These are phyloP conservation scores for Xylota segnis DNA, from an alignment of 2,888 invertebrate genomes.

Conservation along the genomic window DNA sequence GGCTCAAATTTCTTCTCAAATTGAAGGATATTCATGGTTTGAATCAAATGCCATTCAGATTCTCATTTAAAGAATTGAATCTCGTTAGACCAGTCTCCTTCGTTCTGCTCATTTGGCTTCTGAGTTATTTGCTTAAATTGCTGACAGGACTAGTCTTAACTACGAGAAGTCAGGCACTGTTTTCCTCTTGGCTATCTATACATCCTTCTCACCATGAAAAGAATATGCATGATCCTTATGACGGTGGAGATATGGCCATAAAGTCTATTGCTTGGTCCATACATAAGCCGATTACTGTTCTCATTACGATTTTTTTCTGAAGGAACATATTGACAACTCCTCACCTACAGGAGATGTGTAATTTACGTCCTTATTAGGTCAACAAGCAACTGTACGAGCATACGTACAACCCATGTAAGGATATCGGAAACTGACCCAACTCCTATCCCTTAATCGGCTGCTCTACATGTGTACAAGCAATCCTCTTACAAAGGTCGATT, in stretches of 20 bases:
- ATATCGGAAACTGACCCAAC: conserved; percentile 9
- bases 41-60: no score
- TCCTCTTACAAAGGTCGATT: conserved; percentile 5
- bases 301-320: neutral
- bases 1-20: no score
- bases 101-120: no score
- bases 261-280: neutral
- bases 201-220: no score
- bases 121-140: no score
- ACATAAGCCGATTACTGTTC: conserved; percentile 1
- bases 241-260: neutral
- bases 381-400: no score
- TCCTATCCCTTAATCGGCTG: neutral
- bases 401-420: neutral
- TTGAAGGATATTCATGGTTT: no score
- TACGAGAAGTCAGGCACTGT: no score
- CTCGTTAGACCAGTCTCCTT: no score
- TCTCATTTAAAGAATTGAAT: no score
- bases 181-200: no score
- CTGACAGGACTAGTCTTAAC: no score
- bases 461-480: neutral
- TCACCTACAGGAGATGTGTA: neutral
- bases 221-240: neutral
- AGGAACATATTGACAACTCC: neutral
- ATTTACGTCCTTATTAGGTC: neutral